Conservation (phyloP, 2,113 vertebrate genomes). For the Xenopus borealis region DNA sequence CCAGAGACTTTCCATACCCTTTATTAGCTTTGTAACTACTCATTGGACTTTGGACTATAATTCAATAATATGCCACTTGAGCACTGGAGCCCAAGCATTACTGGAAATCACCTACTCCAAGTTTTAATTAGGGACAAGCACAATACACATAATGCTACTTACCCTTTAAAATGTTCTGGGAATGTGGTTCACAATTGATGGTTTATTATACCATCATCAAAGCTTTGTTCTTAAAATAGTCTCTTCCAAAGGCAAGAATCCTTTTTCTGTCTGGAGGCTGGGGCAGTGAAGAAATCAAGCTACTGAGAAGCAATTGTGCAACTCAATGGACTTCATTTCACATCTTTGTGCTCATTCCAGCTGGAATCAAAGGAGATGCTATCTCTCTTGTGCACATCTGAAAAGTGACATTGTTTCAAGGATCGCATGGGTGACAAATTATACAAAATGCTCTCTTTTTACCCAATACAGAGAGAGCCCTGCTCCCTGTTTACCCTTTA, state of each 20-base stretch:
- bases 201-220: background rate
- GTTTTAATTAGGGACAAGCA: too few species aligned
- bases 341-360: conserved; percentile 52
- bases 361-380: conserved; percentile 62
- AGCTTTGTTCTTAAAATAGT: conserved; percentile 7
- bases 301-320: conserved; percentile 22
- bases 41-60: too few species aligned
- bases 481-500: conserved; percentile 65
- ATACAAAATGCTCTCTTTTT: conserved; percentile 65
- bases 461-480: conserved; percentile 54
- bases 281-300: conserved; percentile 6
- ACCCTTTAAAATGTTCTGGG: too few species aligned
- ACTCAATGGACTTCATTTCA: conserved; percentile 50
- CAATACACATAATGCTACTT: too few species aligned
- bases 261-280: conserved; percentile 13
- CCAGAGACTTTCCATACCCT: too few species aligned
- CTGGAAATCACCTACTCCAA: too few species aligned
- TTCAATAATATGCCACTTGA: too few species aligned
- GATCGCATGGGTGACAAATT: conserved; percentile 64
- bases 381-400: conserved; percentile 64
- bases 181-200: too few species aligned
- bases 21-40: too few species aligned
- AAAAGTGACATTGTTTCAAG: conserved; percentile 70
- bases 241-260: background rate
- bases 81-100: too few species aligned